These are phyloP conservation scores for Drosophila meridiana DNA, from an alignment of 2,888 invertebrate species.

Conservation along the genomic window DNA sequence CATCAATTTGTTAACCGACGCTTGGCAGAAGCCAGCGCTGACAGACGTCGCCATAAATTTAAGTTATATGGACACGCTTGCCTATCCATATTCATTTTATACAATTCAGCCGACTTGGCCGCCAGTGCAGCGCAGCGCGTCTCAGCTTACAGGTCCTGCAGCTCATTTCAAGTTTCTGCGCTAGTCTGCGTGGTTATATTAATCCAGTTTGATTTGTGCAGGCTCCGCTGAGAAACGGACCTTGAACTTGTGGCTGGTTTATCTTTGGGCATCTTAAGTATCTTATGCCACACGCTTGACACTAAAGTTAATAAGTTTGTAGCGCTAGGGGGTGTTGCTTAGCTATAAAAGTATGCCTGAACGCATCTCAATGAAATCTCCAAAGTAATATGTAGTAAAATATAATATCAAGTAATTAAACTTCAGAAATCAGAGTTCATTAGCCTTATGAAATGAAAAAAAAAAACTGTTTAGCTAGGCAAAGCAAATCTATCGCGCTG, in stretches of 20 bases:
- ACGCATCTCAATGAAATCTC: neutral
- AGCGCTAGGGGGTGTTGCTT: conserved; percentile 27
- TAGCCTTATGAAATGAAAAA: conserved; percentile 31
- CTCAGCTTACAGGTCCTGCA: conserved; percentile 18
- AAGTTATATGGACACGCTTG: conserved; percentile 21
- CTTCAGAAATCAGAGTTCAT: conserved; percentile 31
- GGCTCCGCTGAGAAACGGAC: conserved; percentile 24
- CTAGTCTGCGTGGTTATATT: conserved; percentile 14
- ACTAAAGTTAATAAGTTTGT: conserved; percentile 43
- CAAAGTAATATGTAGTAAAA: conserved; percentile 26
- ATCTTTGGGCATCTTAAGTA: conserved; percentile 28
- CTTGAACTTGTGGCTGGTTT: conserved; percentile 59
- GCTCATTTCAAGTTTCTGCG: conserved; percentile 27
- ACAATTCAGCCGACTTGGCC: neutral
- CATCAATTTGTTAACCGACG: conserved; percentile 14
- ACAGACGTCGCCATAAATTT: conserved; percentile 8
- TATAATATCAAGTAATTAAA: conserved; percentile 16
- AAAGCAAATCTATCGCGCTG: conserved; percentile 40
- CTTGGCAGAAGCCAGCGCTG: conserved; percentile 10
- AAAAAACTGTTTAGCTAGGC: conserved; percentile 30
- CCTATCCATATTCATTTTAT: conserved; percentile 1
- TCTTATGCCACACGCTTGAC: conserved; percentile 33
- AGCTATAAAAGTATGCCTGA: neutral
- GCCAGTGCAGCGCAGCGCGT: neutral
- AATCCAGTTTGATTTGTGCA: conserved; percentile 50